phyloP scores from a whole-genome alignment of 1,140 invertebrate genomes.

The Orchestia grillus region DNA sequence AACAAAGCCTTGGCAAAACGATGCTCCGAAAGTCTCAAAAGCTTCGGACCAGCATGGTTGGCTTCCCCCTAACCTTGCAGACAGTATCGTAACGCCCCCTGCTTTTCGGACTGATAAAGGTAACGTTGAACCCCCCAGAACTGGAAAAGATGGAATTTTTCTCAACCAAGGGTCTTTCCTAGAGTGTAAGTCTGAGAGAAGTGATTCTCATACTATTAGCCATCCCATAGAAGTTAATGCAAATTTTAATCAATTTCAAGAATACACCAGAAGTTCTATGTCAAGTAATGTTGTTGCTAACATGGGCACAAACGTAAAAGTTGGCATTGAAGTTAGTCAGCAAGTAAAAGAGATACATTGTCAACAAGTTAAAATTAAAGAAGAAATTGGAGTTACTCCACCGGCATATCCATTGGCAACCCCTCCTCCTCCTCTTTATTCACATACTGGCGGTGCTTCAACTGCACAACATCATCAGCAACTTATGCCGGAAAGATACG shows the following conservation, averaged over 20 bases:
- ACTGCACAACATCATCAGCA: constrained; percentile 28
- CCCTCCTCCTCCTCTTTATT: constrained; percentile 22
- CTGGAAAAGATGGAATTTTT: background rate
- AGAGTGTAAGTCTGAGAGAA: constrained; percentile 16
- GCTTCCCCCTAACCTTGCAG: background rate
- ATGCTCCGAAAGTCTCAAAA: constrained; percentile 3
- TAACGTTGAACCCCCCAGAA: background rate
- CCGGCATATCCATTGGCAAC: constrained; percentile 12
- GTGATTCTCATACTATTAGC: background rate
- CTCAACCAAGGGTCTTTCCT: background rate
- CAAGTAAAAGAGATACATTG: constrained; percentile 25
- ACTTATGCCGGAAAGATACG: background rate
- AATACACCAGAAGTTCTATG: background rate
- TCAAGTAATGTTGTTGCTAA: constrained; percentile 8
- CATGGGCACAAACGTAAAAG: background rate
- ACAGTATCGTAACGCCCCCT: background rate
- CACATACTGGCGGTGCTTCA: background rate
- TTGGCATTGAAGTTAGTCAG: constrained; percentile 14
- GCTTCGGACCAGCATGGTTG: background rate
- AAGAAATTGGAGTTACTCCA: constrained; percentile 5
- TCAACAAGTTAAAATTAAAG: constrained; percentile 15
- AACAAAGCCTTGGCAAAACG: background rate
- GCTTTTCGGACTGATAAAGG: background rate
- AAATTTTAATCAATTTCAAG: constrained; percentile 9
- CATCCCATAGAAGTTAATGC: background rate